A percentile compares a stretch with the other conserved stretches of the same genome.
Conservation (phyloP, 2,888 invertebrate genomes). For the Drosophila buzzatii region DNA sequence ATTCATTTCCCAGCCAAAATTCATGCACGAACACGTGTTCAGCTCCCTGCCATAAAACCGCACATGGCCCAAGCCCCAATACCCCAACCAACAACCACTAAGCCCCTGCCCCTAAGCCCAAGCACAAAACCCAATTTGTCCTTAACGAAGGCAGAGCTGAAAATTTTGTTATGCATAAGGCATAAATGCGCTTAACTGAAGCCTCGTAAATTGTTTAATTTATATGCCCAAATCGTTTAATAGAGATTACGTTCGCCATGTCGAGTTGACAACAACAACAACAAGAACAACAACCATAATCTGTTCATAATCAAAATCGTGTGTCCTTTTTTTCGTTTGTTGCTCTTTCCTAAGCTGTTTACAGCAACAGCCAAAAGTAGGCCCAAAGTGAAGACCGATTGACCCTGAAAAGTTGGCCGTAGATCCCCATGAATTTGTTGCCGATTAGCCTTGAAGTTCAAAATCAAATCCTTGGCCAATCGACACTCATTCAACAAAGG, state of each 20-base stretch:
- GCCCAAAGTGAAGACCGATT: conserved; percentile 17
- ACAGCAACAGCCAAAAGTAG: conserved; percentile 44
- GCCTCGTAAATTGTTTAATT: conserved; percentile 74
- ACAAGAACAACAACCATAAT: conserved; percentile 24
- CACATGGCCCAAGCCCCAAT: conserved; percentile 40
- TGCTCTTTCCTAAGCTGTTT: conserved; percentile 47
- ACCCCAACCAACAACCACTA: neutral
- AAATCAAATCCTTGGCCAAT: conserved; percentile 67
- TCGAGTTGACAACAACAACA: conserved; percentile 56
- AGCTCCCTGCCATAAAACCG: conserved; percentile 33
- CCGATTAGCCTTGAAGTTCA: conserved; percentile 69
- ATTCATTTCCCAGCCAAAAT: conserved; percentile 57
- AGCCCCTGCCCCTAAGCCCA: neutral
- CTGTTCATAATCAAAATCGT: conserved; percentile 73
- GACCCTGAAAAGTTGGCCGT: conserved; percentile 71
- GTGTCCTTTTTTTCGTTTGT: conserved; percentile 37
- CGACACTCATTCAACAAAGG: conserved; percentile 61
- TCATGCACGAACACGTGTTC: conserved; percentile 78
- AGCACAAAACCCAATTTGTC: conserved; percentile 63
- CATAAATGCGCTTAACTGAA: conserved; percentile 66
- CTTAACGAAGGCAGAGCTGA: conserved; percentile 35
- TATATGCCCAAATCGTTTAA: conserved; percentile 81
- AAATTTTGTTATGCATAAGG: conserved; percentile 75
- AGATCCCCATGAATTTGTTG: conserved; percentile 70
- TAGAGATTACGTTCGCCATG: conserved; percentile 79